Conservation (phyloP, 2,113 vertebrate species). For the Dromaius novaehollandiae region DNA sequence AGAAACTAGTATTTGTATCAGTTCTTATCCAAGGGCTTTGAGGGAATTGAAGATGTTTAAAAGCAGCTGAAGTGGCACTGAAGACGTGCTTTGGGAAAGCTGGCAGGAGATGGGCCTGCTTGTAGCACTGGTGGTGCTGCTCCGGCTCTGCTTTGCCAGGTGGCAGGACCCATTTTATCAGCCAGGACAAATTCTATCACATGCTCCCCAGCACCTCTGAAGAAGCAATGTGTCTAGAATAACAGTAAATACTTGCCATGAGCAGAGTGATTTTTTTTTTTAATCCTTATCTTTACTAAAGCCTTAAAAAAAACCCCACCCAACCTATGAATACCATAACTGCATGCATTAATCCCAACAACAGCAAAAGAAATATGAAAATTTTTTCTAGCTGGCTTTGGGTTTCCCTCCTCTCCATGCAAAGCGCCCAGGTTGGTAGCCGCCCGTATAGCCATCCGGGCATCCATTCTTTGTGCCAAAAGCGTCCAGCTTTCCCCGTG, state of each 20-base stretch:
- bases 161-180: neutral
- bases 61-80: neutral
- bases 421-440: neutral
- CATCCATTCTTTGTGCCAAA: too few species aligned
- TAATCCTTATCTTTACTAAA: neutral
- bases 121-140: neutral
- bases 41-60: neutral
- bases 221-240: neutral
- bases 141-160: fast-evolving
- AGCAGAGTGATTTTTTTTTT: neutral
- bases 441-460: too few species aligned
- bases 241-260: neutral
- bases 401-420: neutral
- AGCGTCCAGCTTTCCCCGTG: too few species aligned
- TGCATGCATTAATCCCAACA: neutral
- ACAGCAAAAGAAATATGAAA: neutral
- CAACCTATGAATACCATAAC: neutral
- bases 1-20: neutral
- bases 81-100: neutral
- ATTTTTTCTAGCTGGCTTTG: neutral
- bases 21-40: neutral
- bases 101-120: neutral
- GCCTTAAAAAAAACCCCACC: neutral
- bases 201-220: neutral
- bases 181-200: neutral